phyloP scores from a whole-genome alignment of 2,113 vertebrate species.

The Syngnathus typhle region DNA sequence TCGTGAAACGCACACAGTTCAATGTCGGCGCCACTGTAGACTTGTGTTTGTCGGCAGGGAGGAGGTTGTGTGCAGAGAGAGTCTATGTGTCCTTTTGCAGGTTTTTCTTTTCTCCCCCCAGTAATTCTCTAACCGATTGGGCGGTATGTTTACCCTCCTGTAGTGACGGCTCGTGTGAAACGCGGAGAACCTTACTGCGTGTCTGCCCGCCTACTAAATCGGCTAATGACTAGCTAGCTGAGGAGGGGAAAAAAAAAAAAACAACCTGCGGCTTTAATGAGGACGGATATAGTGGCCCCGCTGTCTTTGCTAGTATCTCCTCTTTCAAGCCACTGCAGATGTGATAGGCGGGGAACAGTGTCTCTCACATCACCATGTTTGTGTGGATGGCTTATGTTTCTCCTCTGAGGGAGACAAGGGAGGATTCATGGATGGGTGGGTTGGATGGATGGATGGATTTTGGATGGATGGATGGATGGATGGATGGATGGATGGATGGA shows the following conservation, averaged over 20 bases:
- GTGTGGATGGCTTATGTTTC: constrained; percentile 20
- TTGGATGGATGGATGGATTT: not conserved
- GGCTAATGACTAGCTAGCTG: constrained; percentile 48
- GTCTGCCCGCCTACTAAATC: constrained; percentile 35
- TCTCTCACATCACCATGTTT: constrained; percentile 34
- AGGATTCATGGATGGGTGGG: constrained; percentile 17
- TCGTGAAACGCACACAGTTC: constrained; percentile 32
- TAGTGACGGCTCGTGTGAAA: constrained; percentile 44
- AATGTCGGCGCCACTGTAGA: constrained; percentile 32
- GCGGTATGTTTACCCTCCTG: constrained; percentile 54
- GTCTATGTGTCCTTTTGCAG: not conserved
- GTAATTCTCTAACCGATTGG: constrained; percentile 52
- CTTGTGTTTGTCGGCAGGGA: constrained; percentile 35
- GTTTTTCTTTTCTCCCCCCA: not conserved
- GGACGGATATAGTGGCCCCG: constrained; percentile 27
- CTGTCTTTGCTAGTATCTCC: constrained; percentile 37
- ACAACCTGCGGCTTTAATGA: constrained; percentile 34
- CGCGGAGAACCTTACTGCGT: constrained; percentile 33
- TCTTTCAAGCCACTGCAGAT: constrained; percentile 42
- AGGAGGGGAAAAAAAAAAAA: constrained; percentile 13
- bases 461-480: not conserved
- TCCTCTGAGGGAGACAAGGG: constrained; percentile 2
- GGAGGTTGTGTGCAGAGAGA: not conserved
- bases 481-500: not conserved
- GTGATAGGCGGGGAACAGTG: constrained; percentile 25